phyloP scores from a whole-genome alignment of 1,140 invertebrate species.

The Dolichoris vasculosae region DNA sequence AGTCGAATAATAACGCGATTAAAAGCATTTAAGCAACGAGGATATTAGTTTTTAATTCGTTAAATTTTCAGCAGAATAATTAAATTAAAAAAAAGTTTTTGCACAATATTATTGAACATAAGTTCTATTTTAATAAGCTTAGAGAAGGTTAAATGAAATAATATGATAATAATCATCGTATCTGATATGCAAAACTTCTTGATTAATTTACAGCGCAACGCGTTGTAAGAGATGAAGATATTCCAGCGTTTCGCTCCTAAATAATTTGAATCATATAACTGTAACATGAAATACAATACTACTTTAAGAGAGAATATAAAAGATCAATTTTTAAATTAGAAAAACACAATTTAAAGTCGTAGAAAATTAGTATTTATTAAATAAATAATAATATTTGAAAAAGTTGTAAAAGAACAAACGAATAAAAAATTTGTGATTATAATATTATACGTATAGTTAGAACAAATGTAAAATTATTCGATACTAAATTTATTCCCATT shows the following conservation, averaged over 20 bases:
- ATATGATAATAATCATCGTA: not conserved
- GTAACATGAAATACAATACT: not conserved
- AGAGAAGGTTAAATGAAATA: not conserved
- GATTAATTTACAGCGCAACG: not conserved
- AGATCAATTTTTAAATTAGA: not conserved
- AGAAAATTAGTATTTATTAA: no score
- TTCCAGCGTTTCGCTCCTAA: not conserved
- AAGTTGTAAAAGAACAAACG: not conserved
- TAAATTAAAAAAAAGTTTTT: no score
- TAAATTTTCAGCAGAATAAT: no score
- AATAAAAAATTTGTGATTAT: not conserved
- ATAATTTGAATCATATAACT: not conserved
- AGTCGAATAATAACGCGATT: no score
- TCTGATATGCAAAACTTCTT: not conserved
- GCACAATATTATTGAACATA: not conserved
- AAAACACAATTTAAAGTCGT: not conserved
- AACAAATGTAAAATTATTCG: not conserved
- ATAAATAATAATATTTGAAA: not conserved
- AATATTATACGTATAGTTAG: not conserved
- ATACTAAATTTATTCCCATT: not conserved
- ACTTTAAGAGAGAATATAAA: not conserved
- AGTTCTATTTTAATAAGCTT: not conserved
- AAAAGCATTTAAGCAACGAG: no score
- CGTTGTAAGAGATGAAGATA: not conserved
- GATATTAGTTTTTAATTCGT: no score